Conservation (phyloP, 2,888 invertebrate species). For the Chrysolina americana region DNA sequence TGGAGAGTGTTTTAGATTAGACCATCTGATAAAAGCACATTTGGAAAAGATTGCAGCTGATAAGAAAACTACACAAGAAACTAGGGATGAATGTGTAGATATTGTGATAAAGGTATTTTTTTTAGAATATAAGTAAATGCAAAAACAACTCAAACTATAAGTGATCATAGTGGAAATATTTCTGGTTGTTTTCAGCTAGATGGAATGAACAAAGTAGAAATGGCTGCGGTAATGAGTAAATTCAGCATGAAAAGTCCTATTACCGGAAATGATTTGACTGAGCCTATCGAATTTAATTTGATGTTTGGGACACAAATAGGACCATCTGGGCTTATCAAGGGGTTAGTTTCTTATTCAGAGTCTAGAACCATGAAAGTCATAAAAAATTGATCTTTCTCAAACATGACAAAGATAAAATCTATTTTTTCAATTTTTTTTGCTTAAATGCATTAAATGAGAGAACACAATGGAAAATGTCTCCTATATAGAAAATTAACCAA, state of each 20-base stretch:
- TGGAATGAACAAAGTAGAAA: conserved; percentile 92
- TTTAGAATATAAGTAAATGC: neutral
- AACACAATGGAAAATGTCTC: too few species aligned
- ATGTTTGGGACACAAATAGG: conserved; percentile 99
- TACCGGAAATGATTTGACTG: conserved; percentile 94
- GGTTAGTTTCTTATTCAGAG: conserved; percentile 68
- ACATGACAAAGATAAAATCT: too few species aligned
- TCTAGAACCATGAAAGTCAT: too few species aligned
- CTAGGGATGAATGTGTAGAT: conserved; percentile 82
- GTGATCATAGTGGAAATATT: neutral
- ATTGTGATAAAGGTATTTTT: conserved; percentile 78
- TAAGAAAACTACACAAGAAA: conserved; percentile 83
- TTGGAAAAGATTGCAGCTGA: conserved; percentile 89
- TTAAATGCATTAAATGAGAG: too few species aligned
- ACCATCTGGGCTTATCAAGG: conserved; percentile 94
- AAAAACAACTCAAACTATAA: conserved; percentile 4
- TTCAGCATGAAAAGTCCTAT: conserved; percentile 96
- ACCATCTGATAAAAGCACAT: conserved; percentile 97
- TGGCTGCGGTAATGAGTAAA: conserved; percentile 87
- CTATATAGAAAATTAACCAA: too few species aligned
- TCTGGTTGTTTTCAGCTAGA: conserved; percentile 75
- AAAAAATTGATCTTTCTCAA: too few species aligned
- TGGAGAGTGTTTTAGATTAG: conserved; percentile 97
- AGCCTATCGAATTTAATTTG: conserved; percentile 98
- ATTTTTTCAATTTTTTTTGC: too few species aligned